Evolutionary conservation across 2,888 invertebrate genomes (phyloP).

Genomic region (Cerceris rybyensis): DNA sequence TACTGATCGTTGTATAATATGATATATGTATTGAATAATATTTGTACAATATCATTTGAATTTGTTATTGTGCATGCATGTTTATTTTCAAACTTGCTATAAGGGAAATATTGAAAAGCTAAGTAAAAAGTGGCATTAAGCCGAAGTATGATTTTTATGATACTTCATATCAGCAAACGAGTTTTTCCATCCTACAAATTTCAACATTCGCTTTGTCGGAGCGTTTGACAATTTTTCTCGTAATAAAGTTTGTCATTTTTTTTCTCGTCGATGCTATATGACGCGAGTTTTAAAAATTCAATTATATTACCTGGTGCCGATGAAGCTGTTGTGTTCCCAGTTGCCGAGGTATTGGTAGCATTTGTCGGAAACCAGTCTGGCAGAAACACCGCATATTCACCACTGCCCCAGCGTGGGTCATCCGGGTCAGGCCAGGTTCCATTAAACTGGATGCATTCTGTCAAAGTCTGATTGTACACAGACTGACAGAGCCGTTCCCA

Average conservation of each 20-base stretch:
- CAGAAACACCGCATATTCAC: conserved; percentile 78
- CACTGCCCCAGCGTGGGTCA: conserved; percentile 80
- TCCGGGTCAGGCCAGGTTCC: conserved; percentile 80
- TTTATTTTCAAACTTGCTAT: too few relatives aligned
- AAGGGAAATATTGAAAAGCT: too few relatives aligned
- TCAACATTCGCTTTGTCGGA: too few relatives aligned
- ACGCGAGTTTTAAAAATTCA: conserved; percentile 45
- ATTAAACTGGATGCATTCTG: conserved; percentile 85
- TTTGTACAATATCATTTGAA: too few relatives aligned
- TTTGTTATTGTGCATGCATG: too few relatives aligned
- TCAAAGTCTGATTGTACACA: conserved; percentile 85
- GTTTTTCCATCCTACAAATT: too few relatives aligned
- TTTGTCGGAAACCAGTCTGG: conserved; percentile 79
- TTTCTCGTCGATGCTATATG: not conserved
- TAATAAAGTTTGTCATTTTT: not conserved
- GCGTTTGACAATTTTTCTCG: not conserved
- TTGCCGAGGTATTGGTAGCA: conserved; percentile 69
- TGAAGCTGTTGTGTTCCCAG: conserved; percentile 65
- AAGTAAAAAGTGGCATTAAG: too few relatives aligned
- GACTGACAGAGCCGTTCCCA: conserved; percentile 89
- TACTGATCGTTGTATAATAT: too few relatives aligned
- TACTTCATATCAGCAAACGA: too few relatives aligned
- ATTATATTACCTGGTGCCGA: conserved; percentile 69
- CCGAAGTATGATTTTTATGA: too few relatives aligned
- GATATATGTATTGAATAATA: too few relatives aligned